A percentile compares a stretch with the other conserved stretches of the same genome.
phyloP scores from a whole-genome alignment of 2,113 vertebrate species.

The Phyllostomus discolor region DNA sequence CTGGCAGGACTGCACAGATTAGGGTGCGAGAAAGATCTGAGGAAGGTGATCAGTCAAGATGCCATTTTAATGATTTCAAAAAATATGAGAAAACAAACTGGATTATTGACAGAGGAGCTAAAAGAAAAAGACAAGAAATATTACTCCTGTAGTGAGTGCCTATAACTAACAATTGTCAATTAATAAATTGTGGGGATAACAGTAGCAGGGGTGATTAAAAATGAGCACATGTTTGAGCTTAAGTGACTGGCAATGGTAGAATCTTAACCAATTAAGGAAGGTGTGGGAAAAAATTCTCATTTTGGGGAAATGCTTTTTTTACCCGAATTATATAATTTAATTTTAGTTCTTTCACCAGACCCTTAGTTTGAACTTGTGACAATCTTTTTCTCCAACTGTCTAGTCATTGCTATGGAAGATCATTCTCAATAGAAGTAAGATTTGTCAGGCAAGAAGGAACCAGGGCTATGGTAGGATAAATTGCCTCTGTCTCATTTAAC shows the following conservation, averaged over 20 bases:
- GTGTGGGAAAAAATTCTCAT: neutral
- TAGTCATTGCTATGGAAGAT: neutral
- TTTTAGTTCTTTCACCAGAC: neutral
- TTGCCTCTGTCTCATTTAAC: neutral
- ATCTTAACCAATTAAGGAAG: neutral
- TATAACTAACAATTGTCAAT: neutral
- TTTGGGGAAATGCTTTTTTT: neutral
- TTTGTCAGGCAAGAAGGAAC: conserved; percentile 41
- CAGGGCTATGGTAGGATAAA: neutral
- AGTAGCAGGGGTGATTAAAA: neutral
- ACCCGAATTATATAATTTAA: neutral
- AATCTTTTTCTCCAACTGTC: neutral
- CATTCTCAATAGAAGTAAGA: neutral
- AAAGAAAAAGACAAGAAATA: neutral
- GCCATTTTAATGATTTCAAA: neutral
- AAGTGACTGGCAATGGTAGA: neutral
- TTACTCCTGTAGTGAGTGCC: neutral
- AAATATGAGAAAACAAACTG: neutral
- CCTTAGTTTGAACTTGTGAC: conserved; percentile 1
- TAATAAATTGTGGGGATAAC: neutral
- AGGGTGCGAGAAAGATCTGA: neutral
- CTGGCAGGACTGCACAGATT: neutral
- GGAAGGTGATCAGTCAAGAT: neutral
- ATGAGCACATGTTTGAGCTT: neutral
- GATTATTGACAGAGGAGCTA: neutral